Base-by-base conservation (phyloP, 2,797 vertebrate genomes). In the Petrocephalus sullivani region DNA sequence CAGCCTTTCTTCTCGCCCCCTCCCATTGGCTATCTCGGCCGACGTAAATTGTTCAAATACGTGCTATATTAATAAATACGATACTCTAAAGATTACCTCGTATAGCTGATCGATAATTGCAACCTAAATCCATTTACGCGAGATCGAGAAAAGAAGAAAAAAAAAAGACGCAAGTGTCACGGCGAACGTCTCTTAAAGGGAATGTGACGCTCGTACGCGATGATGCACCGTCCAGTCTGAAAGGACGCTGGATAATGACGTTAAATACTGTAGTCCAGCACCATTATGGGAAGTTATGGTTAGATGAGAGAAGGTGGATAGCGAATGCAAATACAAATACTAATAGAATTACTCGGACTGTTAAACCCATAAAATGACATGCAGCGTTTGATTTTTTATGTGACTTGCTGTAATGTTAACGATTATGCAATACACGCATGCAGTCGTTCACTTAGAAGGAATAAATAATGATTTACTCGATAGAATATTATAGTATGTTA, bases 141-240 rank as follows among this genome's bases (percentile, higher is more conserved):
- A 64, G 81, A 82, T 58, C 19, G 57, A 19, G 16, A 89, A 83
- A 85, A 23, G 89, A 84, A 83, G 37, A 87, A 85, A 41, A 28
- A 41, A 41, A 60, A 88, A 78, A 87, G 90, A 89, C 89, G 92
- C 90, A 90, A 89, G 89, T 89, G 83, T 87, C 82, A 92, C 91
- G 90, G 91, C 89, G 88, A 90, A 88, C 93, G 93, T 89, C 87
- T 94, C 93, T 96, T 96, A 96, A 96, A 96, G 95, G 95, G 93
- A 78, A 87, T 91, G 92, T 91, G 92, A 93, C 90, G 87, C 90
- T 12, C 88, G 90, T 91, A 89, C 91, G 90, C 86, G 89, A 51
- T 86, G 28, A 23, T 57, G 71, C 41, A 90, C 88, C 89, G 91
- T 92, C 88, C 9, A 23, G 6, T 90, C 88, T 16, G 12, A 75